Conservation (phyloP, 2,797 vertebrate species). For the Sorex maritimensis region DNA sequence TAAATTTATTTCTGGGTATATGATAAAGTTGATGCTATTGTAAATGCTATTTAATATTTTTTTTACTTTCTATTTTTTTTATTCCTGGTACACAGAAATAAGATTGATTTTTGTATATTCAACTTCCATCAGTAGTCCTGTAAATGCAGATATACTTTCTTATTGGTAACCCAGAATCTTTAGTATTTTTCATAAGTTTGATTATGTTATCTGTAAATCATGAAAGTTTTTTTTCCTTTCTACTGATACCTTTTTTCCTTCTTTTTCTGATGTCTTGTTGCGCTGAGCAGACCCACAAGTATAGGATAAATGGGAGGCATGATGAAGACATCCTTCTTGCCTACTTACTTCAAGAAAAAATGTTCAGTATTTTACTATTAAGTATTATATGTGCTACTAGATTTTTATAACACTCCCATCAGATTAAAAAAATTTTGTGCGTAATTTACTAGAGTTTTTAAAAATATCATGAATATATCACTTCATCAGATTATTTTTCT, state of each 20-base stretch:
- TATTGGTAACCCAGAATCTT: slow-evolving; percentile 8
- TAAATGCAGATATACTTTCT: slow-evolving; percentile 40
- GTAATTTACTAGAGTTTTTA: slow-evolving; percentile 3
- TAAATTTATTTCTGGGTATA: slow-evolving; percentile 46
- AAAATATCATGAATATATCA: background rate
- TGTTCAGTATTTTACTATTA: slow-evolving; percentile 46
- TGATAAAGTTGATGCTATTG: slow-evolving; percentile 18
- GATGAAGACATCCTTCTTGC: background rate
- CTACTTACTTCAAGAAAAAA: background rate
- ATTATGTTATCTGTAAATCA: slow-evolving; percentile 4
- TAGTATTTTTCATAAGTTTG: slow-evolving; percentile 38
- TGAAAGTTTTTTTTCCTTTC: slow-evolving; percentile 23
- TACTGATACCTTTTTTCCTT: background rate
- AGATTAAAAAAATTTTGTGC: slow-evolving; percentile 29
- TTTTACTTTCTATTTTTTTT: slow-evolving; percentile 20
- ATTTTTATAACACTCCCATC: slow-evolving; percentile 9
- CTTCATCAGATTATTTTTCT: slow-evolving; percentile 55
- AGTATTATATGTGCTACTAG: background rate
- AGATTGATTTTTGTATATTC: slow-evolving; percentile 36
- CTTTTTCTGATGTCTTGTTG: background rate
- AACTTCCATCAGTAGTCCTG: background rate
- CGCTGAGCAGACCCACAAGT: background rate
- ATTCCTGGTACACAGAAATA: slow-evolving; percentile 27
- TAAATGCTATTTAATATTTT: slow-evolving; percentile 43
- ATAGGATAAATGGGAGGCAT: background rate